phyloP scores from a whole-genome alignment of 1,140 invertebrate species.

The Ylistrum balloti region DNA sequence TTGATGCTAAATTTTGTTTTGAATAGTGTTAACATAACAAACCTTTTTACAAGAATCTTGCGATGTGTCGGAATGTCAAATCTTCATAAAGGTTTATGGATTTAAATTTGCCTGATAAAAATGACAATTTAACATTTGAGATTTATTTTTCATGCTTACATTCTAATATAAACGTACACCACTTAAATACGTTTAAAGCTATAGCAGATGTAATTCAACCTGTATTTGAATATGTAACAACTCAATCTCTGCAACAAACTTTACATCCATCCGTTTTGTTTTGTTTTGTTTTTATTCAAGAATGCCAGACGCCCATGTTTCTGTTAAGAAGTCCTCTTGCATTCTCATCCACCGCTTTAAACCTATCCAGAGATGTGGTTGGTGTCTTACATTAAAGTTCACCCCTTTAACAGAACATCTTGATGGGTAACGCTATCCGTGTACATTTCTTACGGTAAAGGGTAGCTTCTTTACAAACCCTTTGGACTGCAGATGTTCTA shows the following conservation, averaged over 20 bases:
- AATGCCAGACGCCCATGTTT: not conserved
- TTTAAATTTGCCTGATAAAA: too few relatives aligned
- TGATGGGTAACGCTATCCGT: not conserved
- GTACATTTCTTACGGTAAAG: not conserved
- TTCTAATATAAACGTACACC: not conserved
- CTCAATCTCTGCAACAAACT: not conserved
- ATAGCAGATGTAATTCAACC: not conserved
- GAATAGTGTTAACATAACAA: too few relatives aligned
- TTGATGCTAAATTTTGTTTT: too few relatives aligned
- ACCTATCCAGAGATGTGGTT: not conserved
- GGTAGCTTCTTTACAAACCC: not conserved
- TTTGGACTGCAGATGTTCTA: not conserved
- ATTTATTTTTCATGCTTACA: too few relatives aligned
- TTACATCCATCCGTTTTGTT: not conserved
- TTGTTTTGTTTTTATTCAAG: not conserved
- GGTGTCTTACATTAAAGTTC: not conserved
- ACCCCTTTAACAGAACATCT: slow-evolving; percentile 26
- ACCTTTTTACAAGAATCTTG: too few relatives aligned
- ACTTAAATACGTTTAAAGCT: too few relatives aligned
- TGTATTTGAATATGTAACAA: not conserved
- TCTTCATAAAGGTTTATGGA: too few relatives aligned
- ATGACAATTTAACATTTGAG: too few relatives aligned
- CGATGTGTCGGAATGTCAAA: too few relatives aligned
- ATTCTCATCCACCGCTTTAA: not conserved
- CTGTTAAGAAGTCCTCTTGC: not conserved